phyloP scores from a whole-genome alignment of 2,888 invertebrate genomes.

The Escarpia spicata region DNA sequence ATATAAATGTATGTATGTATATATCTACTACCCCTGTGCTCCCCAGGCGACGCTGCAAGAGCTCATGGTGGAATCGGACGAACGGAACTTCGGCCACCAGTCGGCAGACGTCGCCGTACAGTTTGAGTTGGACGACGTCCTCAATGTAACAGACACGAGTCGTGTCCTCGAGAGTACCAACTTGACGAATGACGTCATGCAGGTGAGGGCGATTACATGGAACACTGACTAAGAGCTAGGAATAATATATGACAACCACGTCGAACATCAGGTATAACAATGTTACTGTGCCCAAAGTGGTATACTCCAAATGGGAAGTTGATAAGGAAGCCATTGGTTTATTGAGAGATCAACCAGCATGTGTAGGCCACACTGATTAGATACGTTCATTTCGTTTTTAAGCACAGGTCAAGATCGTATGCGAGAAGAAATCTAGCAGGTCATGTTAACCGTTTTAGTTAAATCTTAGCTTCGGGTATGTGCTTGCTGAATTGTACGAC shows the following conservation, averaged over 20 bases:
- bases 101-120: slow-evolving; percentile 29
- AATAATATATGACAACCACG: background rate
- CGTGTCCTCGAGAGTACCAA: slow-evolving; percentile 32
- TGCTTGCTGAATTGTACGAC: too few species aligned
- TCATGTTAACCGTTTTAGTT: too few species aligned
- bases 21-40: background rate
- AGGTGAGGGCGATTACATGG: slow-evolving; percentile 27
- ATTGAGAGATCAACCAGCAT: too few species aligned
- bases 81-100: slow-evolving; percentile 34
- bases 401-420: too few species aligned
- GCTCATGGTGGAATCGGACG: slow-evolving; percentile 38
- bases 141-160: background rate
- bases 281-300: too few species aligned
- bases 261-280: background rate
- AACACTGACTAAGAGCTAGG: background rate
- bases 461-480: too few species aligned
- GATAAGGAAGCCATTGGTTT: too few species aligned
- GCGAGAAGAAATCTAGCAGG: too few species aligned
- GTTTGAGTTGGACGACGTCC: slow-evolving; percentile 32
- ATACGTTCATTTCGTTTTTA: too few species aligned
- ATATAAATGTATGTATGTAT: background rate
- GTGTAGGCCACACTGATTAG: too few species aligned
- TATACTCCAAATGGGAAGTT: too few species aligned
- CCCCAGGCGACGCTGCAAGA: slow-evolving; percentile 41
- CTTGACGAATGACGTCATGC: slow-evolving; percentile 38